Base-by-base conservation (phyloP, 2,797 vertebrate genomes). In the Ceryle rudis region DNA sequence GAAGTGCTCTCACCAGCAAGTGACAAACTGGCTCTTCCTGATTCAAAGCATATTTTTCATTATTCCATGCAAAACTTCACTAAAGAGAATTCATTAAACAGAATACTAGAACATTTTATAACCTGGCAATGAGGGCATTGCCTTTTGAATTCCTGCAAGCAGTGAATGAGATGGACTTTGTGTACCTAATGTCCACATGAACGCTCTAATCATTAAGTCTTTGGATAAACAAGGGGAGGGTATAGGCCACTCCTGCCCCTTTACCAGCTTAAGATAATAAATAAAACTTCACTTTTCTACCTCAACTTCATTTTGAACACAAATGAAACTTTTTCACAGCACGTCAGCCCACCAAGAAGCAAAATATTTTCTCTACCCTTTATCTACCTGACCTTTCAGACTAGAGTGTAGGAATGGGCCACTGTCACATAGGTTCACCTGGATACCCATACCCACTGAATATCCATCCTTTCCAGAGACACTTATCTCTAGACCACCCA, bases 101-200 rank as follows among this genome's bases (percentile, higher is more conserved):
- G 51, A 75, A 81, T 58, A 33, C n/a, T n/a, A 55, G 18, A 86
- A 86, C 23, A 17, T 17, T 70, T 81, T 69, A 78, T 14, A 79
- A 22, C 39, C 66, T 73, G 35, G 29, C 25, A 86, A 39, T 86
- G 37, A 86, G 31, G 31, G 33, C n/a, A 86, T 18, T 64, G 73
- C 47, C 64, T 81, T 80, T 89, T 1, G 1, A 93, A 93, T 73
- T 96, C 81, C 83, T 82, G 47, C 35, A 80, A 61, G 73, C n/a
- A 66, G 73, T 79, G 78, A 92, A 85, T 46, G 51, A 77, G 84
- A 71, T 54, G 55, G 67, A 93, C 86, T 90, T 94, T 46, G 52
- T 90, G 67, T 71, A 80, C 41, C 54, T 73, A 64, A 28, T 62
- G 28, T 49, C 71, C 4, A 1, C 64, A 80, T 60, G 77, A 95